Base-by-base conservation (phyloP, 53 echinoderm and acorn worm genomes). In the Stichopus horrens region DNA sequence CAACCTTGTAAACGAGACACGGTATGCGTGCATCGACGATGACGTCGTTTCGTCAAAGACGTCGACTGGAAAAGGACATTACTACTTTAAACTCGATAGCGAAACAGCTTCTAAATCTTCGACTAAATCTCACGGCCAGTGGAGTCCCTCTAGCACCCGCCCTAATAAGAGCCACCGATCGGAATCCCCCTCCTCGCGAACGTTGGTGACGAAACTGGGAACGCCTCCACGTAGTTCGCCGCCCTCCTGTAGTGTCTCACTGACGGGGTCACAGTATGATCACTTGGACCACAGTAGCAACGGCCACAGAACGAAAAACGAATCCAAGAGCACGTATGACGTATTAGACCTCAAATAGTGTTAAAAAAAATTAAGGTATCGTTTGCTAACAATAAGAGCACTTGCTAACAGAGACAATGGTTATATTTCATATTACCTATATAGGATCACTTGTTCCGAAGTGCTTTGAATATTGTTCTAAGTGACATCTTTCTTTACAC, bases 251-350 rank as follows among this genome's bases (percentile, higher is more conserved):
- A 81, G 57, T 53, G 81, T 21, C 9, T 18, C 58, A 18, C 16
- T 58, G 4, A 7, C 20, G 57, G 21, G 16, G 10, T 81, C 81
- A 9, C 81, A 81, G 20, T 81, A 81, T 11, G 81, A 81, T 56
- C 81, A 81, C 54, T 57, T 81, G 10, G 81, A 81, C 19, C 81
- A 81, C 21, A 81, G 81, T 54, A 57, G 81, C 16, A 19, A 21
- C 58, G 11, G 52, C 6, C 21, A 58, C 18, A 18, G 58, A 22
- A 58, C 23, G 21, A 5, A 57, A 19, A 57, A n/a, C n/a, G 22
- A n/a, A 13, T 55, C 16, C 19, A 71, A 18, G 19, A 16, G 63
- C 7, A 16, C 11, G 4, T 71, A 71, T 71, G 71, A 71, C 71
- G 71, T 71, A 13, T 71, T 71, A 71, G 71, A 71, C 5, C 71